These are phyloP conservation scores for Chaenogobius annularis DNA, from an alignment of 2,113 vertebrate genomes.

Conservation along the genomic window DNA sequence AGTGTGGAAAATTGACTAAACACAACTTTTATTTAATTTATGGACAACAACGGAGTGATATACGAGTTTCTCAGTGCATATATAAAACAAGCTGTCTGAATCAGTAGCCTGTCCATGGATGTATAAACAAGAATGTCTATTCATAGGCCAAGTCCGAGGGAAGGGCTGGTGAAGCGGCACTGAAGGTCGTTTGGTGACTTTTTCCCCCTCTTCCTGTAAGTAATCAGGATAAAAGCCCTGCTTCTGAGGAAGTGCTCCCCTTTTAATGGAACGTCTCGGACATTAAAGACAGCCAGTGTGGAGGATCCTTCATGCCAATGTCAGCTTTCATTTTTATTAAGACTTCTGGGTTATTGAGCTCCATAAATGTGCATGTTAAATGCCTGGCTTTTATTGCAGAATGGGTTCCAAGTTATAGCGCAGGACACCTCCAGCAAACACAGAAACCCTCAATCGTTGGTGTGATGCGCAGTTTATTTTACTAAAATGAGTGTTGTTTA, in stretches of 20 bases:
- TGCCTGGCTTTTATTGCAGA: slow-evolving; percentile 71
- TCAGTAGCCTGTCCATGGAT: slow-evolving; percentile 8
- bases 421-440: slow-evolving; percentile 46
- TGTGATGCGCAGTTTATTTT: slow-evolving; percentile 28
- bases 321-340: slow-evolving; percentile 84
- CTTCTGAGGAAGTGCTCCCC: slow-evolving; percentile 77
- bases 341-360: slow-evolving; percentile 81
- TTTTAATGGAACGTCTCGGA: slow-evolving; percentile 82
- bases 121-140: slow-evolving; percentile 14
- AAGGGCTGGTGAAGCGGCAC: slow-evolving; percentile 53
- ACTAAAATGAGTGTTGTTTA: slow-evolving; percentile 12
- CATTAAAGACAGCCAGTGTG: slow-evolving; percentile 78
- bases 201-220: slow-evolving; percentile 79
- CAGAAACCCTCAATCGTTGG: slow-evolving; percentile 34
- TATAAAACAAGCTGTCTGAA: slow-evolving; percentile 12
- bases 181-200: slow-evolving; percentile 77
- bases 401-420: slow-evolving; percentile 55
- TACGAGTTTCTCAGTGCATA: background rate
- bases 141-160: slow-evolving; percentile 38
- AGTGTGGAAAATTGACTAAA: background rate
- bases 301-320: slow-evolving; percentile 79
- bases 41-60: background rate
- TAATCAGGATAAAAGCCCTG: slow-evolving; percentile 85
- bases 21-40: slow-evolving; percentile 6
- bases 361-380: slow-evolving; percentile 79